These are phyloP conservation scores for Incurvaria masculella DNA, from an alignment of 2,888 invertebrate species.

Conservation along the genomic window DNA sequence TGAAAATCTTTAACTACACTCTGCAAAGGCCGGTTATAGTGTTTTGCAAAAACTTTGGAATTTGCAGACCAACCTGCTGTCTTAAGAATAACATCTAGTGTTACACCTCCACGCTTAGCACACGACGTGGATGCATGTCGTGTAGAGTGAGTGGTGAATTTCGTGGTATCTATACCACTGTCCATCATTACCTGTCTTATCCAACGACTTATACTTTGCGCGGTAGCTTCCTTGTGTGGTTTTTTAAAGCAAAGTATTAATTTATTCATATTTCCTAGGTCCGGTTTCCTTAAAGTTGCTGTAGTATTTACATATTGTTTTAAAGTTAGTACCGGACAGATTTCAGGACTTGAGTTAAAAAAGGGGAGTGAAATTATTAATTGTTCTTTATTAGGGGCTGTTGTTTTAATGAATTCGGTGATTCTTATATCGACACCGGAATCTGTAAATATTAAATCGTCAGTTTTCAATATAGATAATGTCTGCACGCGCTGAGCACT, in stretches of 20 bases:
- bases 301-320: constrained; percentile 4
- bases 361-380: neutral
- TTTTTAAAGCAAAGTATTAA: neutral
- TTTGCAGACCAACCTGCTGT: constrained; percentile 18
- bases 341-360: constrained; percentile 1
- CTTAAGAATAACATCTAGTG: constrained; percentile 15
- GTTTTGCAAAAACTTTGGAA: constrained; percentile 17
- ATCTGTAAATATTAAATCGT: constrained; percentile 4
- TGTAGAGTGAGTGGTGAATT: constrained; percentile 18
- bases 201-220: constrained; percentile 6
- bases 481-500: constrained; percentile 8
- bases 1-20: neutral
- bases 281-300: neutral
- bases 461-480: constrained; percentile 6
- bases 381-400: constrained; percentile 1
- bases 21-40: constrained; percentile 14
- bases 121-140: constrained; percentile 20
- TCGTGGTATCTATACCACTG: constrained; percentile 17
- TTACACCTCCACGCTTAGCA: constrained; percentile 16
- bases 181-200: constrained; percentile 5
- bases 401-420: constrained; percentile 7
- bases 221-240: constrained; percentile 2
- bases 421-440: constrained; percentile 6
- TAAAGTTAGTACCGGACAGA: constrained; percentile 5
- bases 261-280: too few relatives aligned